Base-by-base conservation (phyloP, 2,113 vertebrate species). In the Cololabis saira region DNA sequence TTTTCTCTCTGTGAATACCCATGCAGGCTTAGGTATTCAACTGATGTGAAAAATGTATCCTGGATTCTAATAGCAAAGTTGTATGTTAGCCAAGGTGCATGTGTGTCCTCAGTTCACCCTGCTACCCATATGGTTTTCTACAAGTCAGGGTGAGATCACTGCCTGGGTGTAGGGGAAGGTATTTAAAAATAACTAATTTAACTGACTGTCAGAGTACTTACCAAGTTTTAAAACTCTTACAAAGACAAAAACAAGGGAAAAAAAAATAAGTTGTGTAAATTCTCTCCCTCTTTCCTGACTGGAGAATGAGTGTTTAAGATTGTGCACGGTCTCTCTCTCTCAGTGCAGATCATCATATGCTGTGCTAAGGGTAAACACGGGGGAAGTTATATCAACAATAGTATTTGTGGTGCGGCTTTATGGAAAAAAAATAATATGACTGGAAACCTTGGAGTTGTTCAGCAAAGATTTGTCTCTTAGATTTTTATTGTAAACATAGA, bases 31-130 rank as follows among this genome's bases (percentile, higher is more conserved):
- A 84, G 85, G 87, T 87, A 90, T 92, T 89, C 80, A 78, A 81
- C 87, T 86, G 87, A 92, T 90, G 83, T 89, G 83, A 93, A 92
- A 92, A 93, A 92, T 90, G 85, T 90, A 90, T 90, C 88, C 89
- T 90, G 90, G 90, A 91, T 91, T 91, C 91, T 92, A 92, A 91
- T 90, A 90, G 91, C 86, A 54, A 91, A 90, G 85, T 89, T 90
- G 90, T 90, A 69, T 84, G 80, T 91, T 89, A 93, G 91, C 92
- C 92, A 93, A 89, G 90, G 84, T 91, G 90, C 88, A 89, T 88
- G 88, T 63, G 89, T 91, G 92, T 93, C 92, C 92, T 93, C 87
- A 82, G 86, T 81, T 93, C 81, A 93, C 92, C 92, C 91, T 83
- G 81, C 81, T 83, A 73, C 90, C 84, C 92, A 93, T 93, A 91